Conservation (phyloP, 2,888 invertebrate species). For the Octonoba sinensis region DNA sequence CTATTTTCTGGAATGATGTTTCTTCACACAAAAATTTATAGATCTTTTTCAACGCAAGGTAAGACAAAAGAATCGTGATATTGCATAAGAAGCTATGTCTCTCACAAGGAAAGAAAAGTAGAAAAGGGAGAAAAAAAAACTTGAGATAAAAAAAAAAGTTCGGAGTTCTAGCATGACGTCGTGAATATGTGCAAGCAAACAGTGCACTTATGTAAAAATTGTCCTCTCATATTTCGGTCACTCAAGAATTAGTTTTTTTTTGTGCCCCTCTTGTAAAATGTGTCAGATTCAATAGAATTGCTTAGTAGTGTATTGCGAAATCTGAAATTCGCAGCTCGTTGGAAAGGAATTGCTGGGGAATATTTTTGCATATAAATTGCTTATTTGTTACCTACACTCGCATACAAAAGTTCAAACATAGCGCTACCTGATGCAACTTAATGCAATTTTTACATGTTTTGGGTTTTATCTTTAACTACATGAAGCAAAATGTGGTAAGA, state of each 20-base stretch:
- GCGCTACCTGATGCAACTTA: neutral
- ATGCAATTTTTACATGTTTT: no score
- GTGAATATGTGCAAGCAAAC: constrained; percentile 35
- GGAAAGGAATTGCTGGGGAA: neutral
- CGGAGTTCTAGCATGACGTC: constrained; percentile 29
- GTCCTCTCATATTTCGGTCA: constrained; percentile 39
- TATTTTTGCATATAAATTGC: constrained; percentile 10
- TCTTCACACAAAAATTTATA: constrained; percentile 54
- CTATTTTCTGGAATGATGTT: constrained; percentile 54
- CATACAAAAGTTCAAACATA: neutral
- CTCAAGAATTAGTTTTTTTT: constrained; percentile 39
- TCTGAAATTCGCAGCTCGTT: constrained; percentile 21
- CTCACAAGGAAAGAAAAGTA: constrained; percentile 16
- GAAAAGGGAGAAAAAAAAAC: constrained; percentile 6
- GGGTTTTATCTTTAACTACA: no score
- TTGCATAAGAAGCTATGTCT: constrained; percentile 36
- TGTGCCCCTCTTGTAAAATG: constrained; percentile 35
- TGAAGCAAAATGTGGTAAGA: no score
- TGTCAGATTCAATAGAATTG: constrained; percentile 19
- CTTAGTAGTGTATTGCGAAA: constrained; percentile 22
- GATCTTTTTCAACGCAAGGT: constrained; percentile 41
- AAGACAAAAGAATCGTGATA: constrained; percentile 60
- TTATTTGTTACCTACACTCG: neutral
- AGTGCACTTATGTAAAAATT: constrained; percentile 39
- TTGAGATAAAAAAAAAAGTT: constrained; percentile 9